These are phyloP conservation scores for Rutilus rutilus DNA, from an alignment of 2,113 vertebrate species.

Conservation along the genomic window DNA sequence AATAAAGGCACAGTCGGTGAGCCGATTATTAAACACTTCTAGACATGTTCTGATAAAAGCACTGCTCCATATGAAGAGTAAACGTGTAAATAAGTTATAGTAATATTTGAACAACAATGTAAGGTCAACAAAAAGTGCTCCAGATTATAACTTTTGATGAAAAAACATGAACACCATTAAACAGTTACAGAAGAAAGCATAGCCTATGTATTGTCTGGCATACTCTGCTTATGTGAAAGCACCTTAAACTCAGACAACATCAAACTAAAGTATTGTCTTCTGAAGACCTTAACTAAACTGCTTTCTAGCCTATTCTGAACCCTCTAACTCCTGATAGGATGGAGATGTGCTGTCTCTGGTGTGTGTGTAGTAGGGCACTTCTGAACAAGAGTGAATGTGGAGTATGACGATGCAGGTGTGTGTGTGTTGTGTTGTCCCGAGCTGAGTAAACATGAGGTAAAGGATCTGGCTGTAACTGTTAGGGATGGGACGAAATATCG, in stretches of 20 bases:
- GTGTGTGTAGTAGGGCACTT: background rate
- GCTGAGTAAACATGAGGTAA: background rate
- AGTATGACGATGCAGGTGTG: too few species aligned
- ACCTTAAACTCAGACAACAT: too few species aligned
- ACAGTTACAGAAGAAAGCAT: too few species aligned
- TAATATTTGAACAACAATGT: background rate
- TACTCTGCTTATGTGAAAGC: background rate
- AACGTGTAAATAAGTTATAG: background rate
- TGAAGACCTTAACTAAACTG: too few species aligned
- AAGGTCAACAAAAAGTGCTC: background rate
- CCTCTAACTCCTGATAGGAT: background rate
- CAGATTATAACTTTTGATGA: background rate
- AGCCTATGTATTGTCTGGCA: background rate
- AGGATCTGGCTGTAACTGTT: background rate
- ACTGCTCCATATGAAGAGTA: background rate
- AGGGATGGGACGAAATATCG: too few species aligned
- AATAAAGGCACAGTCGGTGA: too few species aligned
- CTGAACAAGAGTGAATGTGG: too few species aligned
- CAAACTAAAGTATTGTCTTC: too few species aligned
- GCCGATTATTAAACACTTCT: background rate
- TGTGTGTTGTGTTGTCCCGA: background rate
- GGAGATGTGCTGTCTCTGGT: background rate
- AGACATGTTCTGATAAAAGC: background rate
- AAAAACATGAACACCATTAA: background rate
- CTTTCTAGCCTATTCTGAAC: background rate